Percentiles rank a stretch among this genome's conserved stretches.
These are phyloP conservation scores for Agrochola lychnidis DNA, from an alignment of 2,888 invertebrate species.

Conservation along the genomic window DNA sequence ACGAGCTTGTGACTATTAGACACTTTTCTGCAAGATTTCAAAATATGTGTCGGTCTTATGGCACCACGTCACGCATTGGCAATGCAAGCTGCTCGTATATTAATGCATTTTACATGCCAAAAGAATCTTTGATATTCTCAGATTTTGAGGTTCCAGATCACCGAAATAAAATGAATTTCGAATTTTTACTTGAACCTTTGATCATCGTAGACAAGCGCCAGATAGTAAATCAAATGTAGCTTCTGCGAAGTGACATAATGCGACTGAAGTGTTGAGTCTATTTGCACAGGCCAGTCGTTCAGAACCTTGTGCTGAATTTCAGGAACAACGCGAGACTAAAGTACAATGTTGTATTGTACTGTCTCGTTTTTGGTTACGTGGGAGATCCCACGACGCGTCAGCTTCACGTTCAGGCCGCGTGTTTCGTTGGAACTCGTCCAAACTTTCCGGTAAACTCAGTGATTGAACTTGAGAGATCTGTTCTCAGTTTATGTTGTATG, in stretches of 20 bases:
- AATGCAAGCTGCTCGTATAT: constrained; percentile 14
- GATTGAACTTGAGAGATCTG: constrained; percentile 63
- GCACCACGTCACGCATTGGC: constrained; percentile 45
- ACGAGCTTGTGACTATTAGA: neutral
- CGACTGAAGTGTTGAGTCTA: constrained; percentile 38
- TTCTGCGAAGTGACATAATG: constrained; percentile 46
- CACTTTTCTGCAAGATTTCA: constrained; percentile 22
- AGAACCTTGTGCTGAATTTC: constrained; percentile 62
- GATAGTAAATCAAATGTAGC: constrained; percentile 18
- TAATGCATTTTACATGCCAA: constrained; percentile 24
- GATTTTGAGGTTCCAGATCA: constrained; percentile 14
- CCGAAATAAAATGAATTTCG: neutral
- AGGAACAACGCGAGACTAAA: constrained; percentile 55
- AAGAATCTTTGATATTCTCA: constrained; percentile 32
- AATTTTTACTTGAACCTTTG: constrained; percentile 10
- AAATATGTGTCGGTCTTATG: constrained; percentile 33
- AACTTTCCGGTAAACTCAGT: constrained; percentile 58
- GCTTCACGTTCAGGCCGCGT: constrained; percentile 58
- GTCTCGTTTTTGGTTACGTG: constrained; percentile 59
- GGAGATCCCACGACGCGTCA: constrained; percentile 65
- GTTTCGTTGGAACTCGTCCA: constrained; percentile 63
- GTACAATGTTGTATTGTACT: constrained; percentile 44
- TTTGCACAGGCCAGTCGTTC: constrained; percentile 45
- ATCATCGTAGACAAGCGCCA: constrained; percentile 9
- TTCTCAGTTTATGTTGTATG: constrained; percentile 28